Conservation (phyloP, 1,140 invertebrate species). For the Macrosteles quadrilineatus region DNA sequence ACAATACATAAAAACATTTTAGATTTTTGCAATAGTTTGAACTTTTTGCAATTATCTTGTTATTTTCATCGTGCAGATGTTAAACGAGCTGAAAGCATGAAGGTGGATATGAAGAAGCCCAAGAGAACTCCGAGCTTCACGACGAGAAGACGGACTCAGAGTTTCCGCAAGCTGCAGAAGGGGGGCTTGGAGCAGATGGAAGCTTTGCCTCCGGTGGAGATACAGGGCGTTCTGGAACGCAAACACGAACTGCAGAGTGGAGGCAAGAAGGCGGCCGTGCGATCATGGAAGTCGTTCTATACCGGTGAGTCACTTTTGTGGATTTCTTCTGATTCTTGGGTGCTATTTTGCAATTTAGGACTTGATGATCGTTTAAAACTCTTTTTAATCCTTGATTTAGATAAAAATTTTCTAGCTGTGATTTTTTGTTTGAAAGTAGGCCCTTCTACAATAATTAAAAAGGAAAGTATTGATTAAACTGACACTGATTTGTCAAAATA, state of each 20-base stretch:
- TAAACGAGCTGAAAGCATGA: constrained; percentile 88
- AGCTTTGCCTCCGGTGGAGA: constrained; percentile 83
- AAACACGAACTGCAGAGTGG: constrained; percentile 94
- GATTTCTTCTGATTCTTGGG: neutral
- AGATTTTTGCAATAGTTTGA: too few relatives aligned
- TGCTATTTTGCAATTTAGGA: neutral
- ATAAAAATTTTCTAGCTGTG: too few relatives aligned
- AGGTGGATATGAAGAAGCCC: constrained; percentile 71
- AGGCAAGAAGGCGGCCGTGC: constrained; percentile 89
- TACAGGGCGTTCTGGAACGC: constrained; percentile 88
- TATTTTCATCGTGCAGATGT: constrained; percentile 53
- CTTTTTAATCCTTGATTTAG: too few relatives aligned
- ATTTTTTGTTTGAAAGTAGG: too few relatives aligned
- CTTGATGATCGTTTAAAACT: too few relatives aligned
- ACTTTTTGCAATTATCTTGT: too few relatives aligned
- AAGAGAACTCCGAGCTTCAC: constrained; percentile 95
- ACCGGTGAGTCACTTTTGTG: constrained; percentile 54
- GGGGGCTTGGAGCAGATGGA: constrained; percentile 63
- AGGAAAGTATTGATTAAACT: too few relatives aligned
- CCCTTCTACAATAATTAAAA: too few relatives aligned
- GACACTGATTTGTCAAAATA: too few relatives aligned
- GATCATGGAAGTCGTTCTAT: constrained; percentile 95
- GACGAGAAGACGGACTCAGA: constrained; percentile 84
- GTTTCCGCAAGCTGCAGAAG: constrained; percentile 77
- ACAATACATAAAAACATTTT: too few relatives aligned